A percentile compares a stretch with the other conserved stretches of the same genome.
These are phyloP conservation scores for Amblyopsis rosae DNA, from an alignment of 2,113 vertebrate species.

Conservation along the genomic window DNA sequence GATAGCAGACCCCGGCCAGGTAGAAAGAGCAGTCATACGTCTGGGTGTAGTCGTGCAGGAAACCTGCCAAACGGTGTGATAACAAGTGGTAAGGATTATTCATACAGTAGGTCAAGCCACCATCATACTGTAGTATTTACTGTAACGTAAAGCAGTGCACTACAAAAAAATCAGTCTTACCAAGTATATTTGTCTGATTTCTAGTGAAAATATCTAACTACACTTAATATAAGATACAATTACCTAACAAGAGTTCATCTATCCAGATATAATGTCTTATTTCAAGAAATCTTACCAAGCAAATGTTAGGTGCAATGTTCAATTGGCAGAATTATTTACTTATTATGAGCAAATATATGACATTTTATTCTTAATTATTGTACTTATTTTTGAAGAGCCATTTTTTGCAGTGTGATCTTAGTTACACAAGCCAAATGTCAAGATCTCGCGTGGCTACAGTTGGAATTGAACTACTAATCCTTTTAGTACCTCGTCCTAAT, in stretches of 20 bases:
- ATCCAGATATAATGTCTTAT: too few species aligned
- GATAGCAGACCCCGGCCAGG: constrained; percentile 87
- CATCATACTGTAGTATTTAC: neutral
- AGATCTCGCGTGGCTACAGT: neutral
- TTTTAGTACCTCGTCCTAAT: neutral
- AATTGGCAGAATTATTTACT: too few species aligned
- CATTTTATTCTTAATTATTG: too few species aligned
- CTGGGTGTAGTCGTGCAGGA: constrained; percentile 89
- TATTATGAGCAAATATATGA: too few species aligned
- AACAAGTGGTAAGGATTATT: neutral
- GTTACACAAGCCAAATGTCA: neutral
- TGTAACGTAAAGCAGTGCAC: neutral
- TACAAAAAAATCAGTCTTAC: too few species aligned
- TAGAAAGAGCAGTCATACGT: constrained; percentile 91
- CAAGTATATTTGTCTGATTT: too few species aligned
- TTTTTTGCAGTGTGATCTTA: neutral
- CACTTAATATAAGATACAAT: too few species aligned
- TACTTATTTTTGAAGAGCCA: too few species aligned
- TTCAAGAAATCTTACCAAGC: too few species aligned
- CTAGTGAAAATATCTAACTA: too few species aligned
- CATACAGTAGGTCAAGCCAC: neutral
- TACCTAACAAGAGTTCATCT: too few species aligned
- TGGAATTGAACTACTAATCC: neutral
- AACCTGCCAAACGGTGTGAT: constrained; percentile 76
- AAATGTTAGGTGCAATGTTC: too few species aligned